Percentiles rank a stretch among this genome's conserved stretches.
Evolutionary conservation across 2,797 vertebrate species (phyloP).

Genomic region (Cuculus canorus): DNA sequence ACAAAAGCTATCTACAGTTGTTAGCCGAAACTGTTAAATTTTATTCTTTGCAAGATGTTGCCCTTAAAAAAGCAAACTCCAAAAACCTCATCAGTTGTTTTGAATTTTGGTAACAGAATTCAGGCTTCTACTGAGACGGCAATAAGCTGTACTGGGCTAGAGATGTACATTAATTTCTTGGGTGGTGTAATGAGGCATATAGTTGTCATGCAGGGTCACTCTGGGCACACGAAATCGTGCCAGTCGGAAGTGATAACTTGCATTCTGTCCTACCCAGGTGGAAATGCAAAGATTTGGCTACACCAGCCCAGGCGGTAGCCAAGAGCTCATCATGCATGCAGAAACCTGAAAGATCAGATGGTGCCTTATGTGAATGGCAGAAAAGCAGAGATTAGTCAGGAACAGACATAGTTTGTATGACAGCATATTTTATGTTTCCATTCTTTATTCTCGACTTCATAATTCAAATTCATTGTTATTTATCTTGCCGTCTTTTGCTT

Average conservation of each 20-base stretch:
- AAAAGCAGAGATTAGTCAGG: conserved; percentile 26
- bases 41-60: neutral
- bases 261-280: conserved; percentile 71
- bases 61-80: neutral
- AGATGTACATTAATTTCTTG: conserved; percentile 48
- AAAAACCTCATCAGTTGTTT: neutral
- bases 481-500: neutral
- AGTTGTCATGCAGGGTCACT: conserved; percentile 44
- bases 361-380: conserved; percentile 34
- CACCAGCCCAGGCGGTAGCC: conserved; percentile 3
- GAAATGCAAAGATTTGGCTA: conserved; percentile 45
- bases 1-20: neutral
- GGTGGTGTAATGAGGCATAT: conserved; percentile 56
- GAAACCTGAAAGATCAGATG: conserved; percentile 55
- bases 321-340: conserved; percentile 49
- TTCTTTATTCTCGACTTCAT: conserved; percentile 28
- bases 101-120: neutral
- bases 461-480: neutral
- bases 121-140: neutral
- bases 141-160: neutral
- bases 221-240: conserved; percentile 34
- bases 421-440: conserved; percentile 15
- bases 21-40: neutral
- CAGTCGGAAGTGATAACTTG: conserved; percentile 61
- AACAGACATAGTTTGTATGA: neutral